Evolutionary conservation across 1,140 invertebrate species (phyloP), one percentile per base, ranked within the genome.

Genomic region (Sarcophaga peregrina): DNA sequence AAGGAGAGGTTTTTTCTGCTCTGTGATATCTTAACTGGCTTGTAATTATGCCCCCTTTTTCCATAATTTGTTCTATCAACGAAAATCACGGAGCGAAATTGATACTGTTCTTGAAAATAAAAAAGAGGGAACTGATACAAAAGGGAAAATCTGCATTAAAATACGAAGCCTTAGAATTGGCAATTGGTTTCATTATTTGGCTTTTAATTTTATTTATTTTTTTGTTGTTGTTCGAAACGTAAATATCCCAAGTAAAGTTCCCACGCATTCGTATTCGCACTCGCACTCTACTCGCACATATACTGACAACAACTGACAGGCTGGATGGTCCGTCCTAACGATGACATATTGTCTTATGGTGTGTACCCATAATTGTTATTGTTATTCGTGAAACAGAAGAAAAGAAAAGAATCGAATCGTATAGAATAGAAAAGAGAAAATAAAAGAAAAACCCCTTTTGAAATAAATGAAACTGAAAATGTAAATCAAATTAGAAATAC

Each of bases 401-500:
- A 10, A 10, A 52, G 5, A 9, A 68, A 20, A 68, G 7, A 68
- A 58, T 15, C 5, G n/a, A 68, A 68, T 9, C 9, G 20, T 25
- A 68, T 68, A 0, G 11, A 50, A 17, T n/a, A n/a, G n/a, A n/a
- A n/a, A n/a, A n/a, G n/a, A n/a, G n/a, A 25, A 78, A 25, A 78
- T 78, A 50, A 10, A 68, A 20, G 20, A 20, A 68, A 50, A 78
- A 78, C 8, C 75, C 75, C 50, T 78, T 37, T 37, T 37, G 75
- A 50, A 78, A 45, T 52, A 78, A 20, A 20, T 50, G 50, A 78
- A 78, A 47, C 75, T 47, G 50, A 78, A 58, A 58, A 58, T 52
- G 50, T 52, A 78, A 78, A 78, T 78, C 75, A 78, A 78, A 78
- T 78, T 78, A 48, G 75, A 78, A 78, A 50, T 78, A 78, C 47